Evolutionary conservation across 2,888 invertebrate genomes (phyloP), one percentile per base, ranked within the genome.

Genomic region (Apodemia duryi): DNA sequence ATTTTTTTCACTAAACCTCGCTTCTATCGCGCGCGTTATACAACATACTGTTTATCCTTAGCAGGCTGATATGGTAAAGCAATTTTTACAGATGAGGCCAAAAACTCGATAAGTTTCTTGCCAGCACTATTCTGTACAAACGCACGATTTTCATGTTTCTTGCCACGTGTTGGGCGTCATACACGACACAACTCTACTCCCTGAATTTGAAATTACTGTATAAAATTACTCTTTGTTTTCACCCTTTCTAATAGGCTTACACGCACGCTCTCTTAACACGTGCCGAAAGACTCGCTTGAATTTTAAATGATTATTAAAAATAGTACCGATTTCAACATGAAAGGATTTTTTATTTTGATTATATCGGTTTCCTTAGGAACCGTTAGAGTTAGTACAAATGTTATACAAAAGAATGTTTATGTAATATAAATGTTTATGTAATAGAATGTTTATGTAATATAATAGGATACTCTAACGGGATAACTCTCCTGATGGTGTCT

Each of bases 111-210:
- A 72, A 64, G 67, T 43, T 62, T 60, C 64, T 64, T 67, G 62
- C 79, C 84, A 69, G 83, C 83, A 82, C 71, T 67, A 66, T 75
- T 77, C 74, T 74, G 80, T 80, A 79, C 29, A 75, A 79, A 82
- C 77, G 81, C 91, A 91, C 91, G 91, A 91, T 86, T 88, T 86
- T 83, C 87, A 86, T 91, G 91, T 91, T 81, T 72, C 73, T 79
- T 80, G 89, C 91, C 91, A 91, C 91, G 91, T 90, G 91, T 88
- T 80, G 80, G 76, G 79, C 77, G 82, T 71, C 77, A 81, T 82
- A 91, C 91, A 91, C 91, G 91, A 91, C 90, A 71, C 67, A 69
- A 74, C 78, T 74, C 75, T 79, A 82, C 85, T 83, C 81, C 83
- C 85, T 85, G 91, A 88, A 91, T 91, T 82, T 81, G 69, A 82